A percentile compares a stretch with the other conserved stretches of the same genome.
phyloP scores from a whole-genome alignment of 2,888 invertebrate species.

The Drosophila leonis region DNA sequence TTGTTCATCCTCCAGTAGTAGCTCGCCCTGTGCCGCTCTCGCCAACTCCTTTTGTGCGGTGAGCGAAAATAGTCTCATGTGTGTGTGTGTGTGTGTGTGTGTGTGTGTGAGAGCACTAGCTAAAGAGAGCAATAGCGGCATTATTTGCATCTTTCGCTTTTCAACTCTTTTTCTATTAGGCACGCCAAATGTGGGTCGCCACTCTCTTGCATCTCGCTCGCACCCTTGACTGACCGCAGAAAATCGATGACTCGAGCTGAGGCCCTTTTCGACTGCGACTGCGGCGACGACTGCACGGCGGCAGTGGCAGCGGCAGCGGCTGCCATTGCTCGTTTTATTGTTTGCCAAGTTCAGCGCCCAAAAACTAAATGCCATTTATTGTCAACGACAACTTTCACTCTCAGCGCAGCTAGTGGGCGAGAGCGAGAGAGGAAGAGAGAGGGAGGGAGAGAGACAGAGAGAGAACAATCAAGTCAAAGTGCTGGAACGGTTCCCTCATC shows the following conservation, averaged over 20 bases:
- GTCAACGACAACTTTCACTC: conserved; percentile 72
- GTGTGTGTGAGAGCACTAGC: conserved; percentile 12
- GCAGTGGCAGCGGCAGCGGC: conserved; percentile 14
- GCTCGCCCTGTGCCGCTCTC: conserved; percentile 3
- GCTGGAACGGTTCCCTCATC: conserved; percentile 58
- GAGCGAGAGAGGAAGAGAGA: conserved; percentile 27
- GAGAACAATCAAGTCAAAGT: conserved; percentile 59
- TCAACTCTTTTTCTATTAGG: conserved; percentile 64
- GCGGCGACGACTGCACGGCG: conserved; percentile 1
- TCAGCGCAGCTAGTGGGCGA: conserved; percentile 22
- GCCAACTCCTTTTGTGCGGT: conserved; percentile 9
- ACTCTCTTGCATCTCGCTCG: conserved; percentile 19
- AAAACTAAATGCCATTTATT: conserved; percentile 80
- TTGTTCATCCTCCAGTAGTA: conserved; percentile 44
- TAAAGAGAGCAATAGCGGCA: conserved; percentile 22
- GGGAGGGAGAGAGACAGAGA: not conserved
- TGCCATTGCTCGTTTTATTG: conserved; percentile 53
- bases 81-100: conserved; percentile 4
- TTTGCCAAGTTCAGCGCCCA: conserved; percentile 76
- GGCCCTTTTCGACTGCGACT: conserved; percentile 33
- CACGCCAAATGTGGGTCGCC: conserved; percentile 65
- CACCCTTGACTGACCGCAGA: conserved; percentile 68
- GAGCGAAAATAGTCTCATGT: conserved; percentile 3
- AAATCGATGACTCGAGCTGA: conserved; percentile 65
- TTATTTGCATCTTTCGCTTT: conserved; percentile 79